phyloP scores from a whole-genome alignment of 1,140 invertebrate species.

The Caerostris extrusa region DNA sequence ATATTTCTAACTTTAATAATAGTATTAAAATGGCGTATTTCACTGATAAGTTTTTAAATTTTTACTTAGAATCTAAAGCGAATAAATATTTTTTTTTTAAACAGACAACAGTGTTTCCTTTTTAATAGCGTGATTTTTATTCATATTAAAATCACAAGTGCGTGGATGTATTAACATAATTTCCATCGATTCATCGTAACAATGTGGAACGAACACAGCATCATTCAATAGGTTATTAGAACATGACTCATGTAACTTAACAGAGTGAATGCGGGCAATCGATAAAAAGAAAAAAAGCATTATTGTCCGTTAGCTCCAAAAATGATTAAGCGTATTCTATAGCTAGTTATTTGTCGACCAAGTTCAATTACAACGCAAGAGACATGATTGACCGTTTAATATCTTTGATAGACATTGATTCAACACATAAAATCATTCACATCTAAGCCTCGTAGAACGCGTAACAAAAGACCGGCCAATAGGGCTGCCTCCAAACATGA shows the following conservation, averaged over 20 bases:
- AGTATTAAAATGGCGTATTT: too few species aligned
- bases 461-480: slow-evolving; percentile 10
- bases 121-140: too few species aligned
- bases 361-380: slow-evolving; percentile 31
- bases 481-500: slow-evolving; percentile 48
- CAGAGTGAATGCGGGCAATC: not conserved
- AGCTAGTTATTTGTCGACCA: slow-evolving; percentile 1
- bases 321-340: slow-evolving; percentile 11
- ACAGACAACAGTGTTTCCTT: too few species aligned
- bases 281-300: slow-evolving; percentile 20
- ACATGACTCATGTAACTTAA: not conserved
- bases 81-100: too few species aligned
- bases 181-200: not conserved
- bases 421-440: slow-evolving; percentile 48
- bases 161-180: too few species aligned
- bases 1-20: too few species aligned
- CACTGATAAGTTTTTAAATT: too few species aligned
- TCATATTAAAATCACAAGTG: too few species aligned
- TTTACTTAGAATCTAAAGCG: too few species aligned
- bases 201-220: not conserved
- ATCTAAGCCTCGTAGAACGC: slow-evolving; percentile 10
- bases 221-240: not conserved
- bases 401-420: slow-evolving; percentile 30
- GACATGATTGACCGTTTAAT: slow-evolving; percentile 34
- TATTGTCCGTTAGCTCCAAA: not conserved